Percentiles rank a stretch among this genome's conserved stretches.
Conservation (phyloP, 2,113 vertebrate genomes). For the Polyodon spathula region DNA sequence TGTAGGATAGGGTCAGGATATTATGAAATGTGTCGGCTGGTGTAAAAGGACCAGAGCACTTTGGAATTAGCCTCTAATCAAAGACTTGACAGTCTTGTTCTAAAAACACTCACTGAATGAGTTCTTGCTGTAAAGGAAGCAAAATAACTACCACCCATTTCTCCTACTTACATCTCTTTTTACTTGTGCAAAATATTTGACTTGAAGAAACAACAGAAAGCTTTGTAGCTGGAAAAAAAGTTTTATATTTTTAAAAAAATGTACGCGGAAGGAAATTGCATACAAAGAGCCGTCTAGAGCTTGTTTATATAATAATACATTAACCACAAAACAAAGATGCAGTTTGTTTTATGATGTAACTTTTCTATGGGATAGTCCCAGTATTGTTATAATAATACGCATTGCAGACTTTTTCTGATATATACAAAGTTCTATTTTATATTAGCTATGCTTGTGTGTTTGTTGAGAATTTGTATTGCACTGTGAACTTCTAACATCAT, state of each 20-base stretch:
- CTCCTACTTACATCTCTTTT: background rate
- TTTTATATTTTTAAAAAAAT: background rate
- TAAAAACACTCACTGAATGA: background rate
- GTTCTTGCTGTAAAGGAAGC: background rate
- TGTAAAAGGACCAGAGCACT: no score
- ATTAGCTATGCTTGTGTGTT: no score
- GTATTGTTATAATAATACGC: no score
- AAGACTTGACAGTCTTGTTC: background rate
- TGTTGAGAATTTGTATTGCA: no score
- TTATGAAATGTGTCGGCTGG: no score
- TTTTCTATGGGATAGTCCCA: no score
- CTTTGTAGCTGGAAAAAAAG: conserved; percentile 2
- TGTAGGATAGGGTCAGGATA: no score
- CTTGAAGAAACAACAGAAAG: background rate
- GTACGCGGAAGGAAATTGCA: background rate
- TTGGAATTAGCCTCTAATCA: background rate
- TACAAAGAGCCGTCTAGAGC: background rate
- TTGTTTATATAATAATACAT: background rate
- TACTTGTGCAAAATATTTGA: background rate
- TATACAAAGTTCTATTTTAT: no score
- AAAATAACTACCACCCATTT: background rate
- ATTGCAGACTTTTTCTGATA: no score
- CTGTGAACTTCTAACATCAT: no score
- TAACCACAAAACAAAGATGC: background rate
- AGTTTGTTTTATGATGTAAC: no score